Conservation (phyloP, 2,888 invertebrate genomes). For the Alloplasta piceator region DNA sequence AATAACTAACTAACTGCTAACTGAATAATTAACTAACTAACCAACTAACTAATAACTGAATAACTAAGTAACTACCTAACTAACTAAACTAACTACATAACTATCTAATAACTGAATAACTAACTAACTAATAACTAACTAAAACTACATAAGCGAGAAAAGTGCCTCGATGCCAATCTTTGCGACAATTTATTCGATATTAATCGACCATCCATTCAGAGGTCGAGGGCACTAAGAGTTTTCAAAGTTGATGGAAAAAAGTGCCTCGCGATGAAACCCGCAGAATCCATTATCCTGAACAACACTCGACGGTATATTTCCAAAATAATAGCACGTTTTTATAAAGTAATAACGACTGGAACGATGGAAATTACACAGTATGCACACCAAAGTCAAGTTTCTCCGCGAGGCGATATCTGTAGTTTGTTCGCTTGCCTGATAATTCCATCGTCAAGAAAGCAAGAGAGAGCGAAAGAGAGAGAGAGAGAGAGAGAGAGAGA, state of each 20-base stretch:
- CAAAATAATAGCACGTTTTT: constrained; percentile 33
- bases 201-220: no score
- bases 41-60: no score
- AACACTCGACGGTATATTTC: background rate
- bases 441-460: constrained; percentile 16
- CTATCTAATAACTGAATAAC: no score
- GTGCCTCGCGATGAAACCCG: constrained; percentile 17
- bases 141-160: no score
- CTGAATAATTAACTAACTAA: no score
- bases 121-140: no score
- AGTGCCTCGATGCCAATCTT: no score
- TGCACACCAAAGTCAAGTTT: constrained; percentile 49
- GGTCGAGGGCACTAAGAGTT: background rate
- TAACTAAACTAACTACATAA: no score
- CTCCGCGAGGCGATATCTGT: constrained; percentile 41
- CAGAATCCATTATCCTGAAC: background rate
- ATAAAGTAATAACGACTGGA: constrained; percentile 37
- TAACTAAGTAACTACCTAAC: no score
- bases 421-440: constrained; percentile 32
- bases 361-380: constrained; percentile 32
- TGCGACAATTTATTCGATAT: no score
- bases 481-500: background rate
- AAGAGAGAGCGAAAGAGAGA: no score
- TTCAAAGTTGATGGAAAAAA: constrained; percentile 14
- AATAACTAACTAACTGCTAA: no score